These are phyloP conservation scores for Conopomorpha cramerella DNA, from an alignment of 1,140 invertebrate species.

Conservation along the genomic window DNA sequence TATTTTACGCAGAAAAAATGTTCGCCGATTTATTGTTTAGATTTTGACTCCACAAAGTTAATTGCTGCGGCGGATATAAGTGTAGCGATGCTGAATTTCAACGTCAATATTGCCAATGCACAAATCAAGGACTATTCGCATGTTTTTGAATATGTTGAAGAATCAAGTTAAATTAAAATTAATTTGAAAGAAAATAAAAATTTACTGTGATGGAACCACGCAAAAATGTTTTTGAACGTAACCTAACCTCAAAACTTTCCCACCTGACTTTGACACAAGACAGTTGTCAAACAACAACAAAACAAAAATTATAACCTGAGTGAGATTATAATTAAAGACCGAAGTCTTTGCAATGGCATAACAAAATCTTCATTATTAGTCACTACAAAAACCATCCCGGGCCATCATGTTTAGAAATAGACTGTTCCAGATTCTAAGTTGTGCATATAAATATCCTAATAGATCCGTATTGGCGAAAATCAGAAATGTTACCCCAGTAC, in stretches of 20 bases:
- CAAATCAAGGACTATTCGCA: conserved; percentile 39
- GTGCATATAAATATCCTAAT: conserved; percentile 9
- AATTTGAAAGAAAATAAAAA: too few species aligned
- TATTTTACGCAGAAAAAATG: conserved; percentile 35
- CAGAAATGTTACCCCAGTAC: conserved; percentile 20
- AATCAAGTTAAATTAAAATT: conserved; percentile 6
- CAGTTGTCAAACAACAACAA: too few species aligned
- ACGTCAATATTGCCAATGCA: too few species aligned
- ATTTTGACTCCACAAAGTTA: conserved; percentile 32
- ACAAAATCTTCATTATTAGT: neutral
- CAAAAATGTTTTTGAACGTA: too few species aligned
- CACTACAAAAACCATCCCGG: neutral
- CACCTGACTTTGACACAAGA: too few species aligned
- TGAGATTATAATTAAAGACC: too few species aligned
- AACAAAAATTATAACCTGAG: too few species aligned
- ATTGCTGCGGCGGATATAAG: conserved; percentile 32
- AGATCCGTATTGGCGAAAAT: conserved; percentile 13
- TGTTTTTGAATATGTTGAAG: conserved; percentile 18
- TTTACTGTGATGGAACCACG: too few species aligned
- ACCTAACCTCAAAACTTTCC: too few species aligned
- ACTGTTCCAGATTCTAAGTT: conserved; percentile 20
- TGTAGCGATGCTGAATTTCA: conserved; percentile 25
- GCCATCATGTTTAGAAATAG: conserved; percentile 23
- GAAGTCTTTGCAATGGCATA: too few species aligned
- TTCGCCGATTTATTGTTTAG: conserved; percentile 40